A percentile compares a stretch with the other conserved stretches of the same genome.
phyloP scores from a whole-genome alignment of 2,888 invertebrate genomes.

The Priocnemis perturbator region DNA sequence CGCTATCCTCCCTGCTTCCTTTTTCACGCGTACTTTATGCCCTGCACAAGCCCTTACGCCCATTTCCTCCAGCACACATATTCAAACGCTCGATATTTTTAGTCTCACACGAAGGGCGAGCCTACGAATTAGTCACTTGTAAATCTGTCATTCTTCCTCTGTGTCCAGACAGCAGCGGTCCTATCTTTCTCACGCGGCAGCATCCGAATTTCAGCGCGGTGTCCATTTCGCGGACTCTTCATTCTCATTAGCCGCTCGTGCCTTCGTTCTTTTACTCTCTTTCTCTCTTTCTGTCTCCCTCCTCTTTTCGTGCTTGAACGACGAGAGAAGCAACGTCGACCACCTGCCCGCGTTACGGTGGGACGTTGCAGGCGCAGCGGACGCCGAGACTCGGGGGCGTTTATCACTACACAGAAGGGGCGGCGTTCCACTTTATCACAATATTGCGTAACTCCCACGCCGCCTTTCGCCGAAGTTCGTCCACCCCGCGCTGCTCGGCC shows the following conservation, averaged over 20 bases:
- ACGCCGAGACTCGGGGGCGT: constrained; percentile 34
- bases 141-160: not conserved
- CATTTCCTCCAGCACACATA: too few relatives aligned
- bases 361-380: too few relatives aligned
- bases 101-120: too few relatives aligned
- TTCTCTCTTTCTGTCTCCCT: constrained; percentile 15
- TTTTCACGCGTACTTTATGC: constrained; percentile 18
- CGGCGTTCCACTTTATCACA: constrained; percentile 60
- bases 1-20: constrained; percentile 15
- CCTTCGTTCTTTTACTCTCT: constrained; percentile 24
- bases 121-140: too few relatives aligned
- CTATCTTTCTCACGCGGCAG: constrained; percentile 53
- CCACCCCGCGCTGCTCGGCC: not conserved
- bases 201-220: constrained; percentile 53
- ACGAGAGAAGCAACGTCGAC: constrained; percentile 16
- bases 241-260: constrained; percentile 54
- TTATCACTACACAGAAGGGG: constrained; percentile 58
- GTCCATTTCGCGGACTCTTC: constrained; percentile 55
- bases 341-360: constrained; percentile 14
- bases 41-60: too few relatives aligned
- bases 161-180: constrained; percentile 6
- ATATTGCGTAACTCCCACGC: constrained; percentile 59
- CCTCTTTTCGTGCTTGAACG: constrained; percentile 18
- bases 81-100: too few relatives aligned
- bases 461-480: constrained; percentile 54